These are phyloP conservation scores for Microplitis deprimator DNA, from an alignment of 2,888 invertebrate genomes.

Conservation along the genomic window DNA sequence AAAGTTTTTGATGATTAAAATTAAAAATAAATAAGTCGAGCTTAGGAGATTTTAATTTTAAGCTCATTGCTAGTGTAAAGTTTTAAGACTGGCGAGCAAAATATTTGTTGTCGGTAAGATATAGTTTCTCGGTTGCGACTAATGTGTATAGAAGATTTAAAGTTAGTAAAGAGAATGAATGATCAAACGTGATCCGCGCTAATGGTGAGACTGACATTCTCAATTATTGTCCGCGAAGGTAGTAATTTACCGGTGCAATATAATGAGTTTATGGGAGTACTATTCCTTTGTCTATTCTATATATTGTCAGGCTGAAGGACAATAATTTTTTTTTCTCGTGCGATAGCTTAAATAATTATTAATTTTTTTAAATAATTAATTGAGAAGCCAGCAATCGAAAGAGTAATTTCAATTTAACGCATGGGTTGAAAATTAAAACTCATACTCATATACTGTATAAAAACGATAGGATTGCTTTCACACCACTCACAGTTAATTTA, in stretches of 20 bases:
- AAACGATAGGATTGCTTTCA: neutral
- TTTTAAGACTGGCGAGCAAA: too few relatives aligned
- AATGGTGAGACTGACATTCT: conserved; percentile 70
- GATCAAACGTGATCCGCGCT: conserved; percentile 67
- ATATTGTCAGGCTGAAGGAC: neutral
- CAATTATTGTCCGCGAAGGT: conserved; percentile 65
- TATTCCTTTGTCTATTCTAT: conserved; percentile 33
- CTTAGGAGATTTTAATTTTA: too few relatives aligned
- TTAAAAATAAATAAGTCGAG: too few relatives aligned
- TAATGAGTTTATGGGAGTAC: conserved; percentile 58
- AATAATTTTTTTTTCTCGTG: neutral
- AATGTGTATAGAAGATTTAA: conserved; percentile 41
- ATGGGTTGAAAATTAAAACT: neutral
- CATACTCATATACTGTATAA: neutral
- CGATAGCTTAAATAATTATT: neutral
- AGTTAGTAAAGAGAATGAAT: conserved; percentile 43
- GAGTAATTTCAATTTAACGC: neutral
- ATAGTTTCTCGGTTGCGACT: conserved; percentile 30
- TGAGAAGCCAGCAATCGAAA: neutral
- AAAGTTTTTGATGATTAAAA: too few relatives aligned
- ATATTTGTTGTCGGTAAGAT: conserved; percentile 18
- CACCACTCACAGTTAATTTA: neutral
- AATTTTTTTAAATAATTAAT: neutral
- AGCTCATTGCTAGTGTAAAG: too few relatives aligned
- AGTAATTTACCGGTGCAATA: conserved; percentile 52